A percentile compares a stretch with the other conserved stretches of the same genome.
phyloP scores from a whole-genome alignment of 2,888 invertebrate species.

The Synergus japonicus region DNA sequence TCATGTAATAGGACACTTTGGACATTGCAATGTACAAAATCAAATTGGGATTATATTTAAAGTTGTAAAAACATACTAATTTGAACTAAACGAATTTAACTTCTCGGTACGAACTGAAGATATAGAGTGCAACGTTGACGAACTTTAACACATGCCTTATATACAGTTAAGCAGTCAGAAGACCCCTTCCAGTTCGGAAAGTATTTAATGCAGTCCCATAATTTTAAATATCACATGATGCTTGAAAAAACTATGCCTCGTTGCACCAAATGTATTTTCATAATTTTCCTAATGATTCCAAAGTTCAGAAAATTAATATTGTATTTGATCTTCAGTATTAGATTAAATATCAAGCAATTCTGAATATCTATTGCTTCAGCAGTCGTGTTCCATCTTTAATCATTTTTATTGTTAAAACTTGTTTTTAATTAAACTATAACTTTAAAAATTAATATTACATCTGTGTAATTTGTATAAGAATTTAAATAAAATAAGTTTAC shows the following conservation, averaged over 20 bases:
- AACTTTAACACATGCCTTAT: constrained; percentile 60
- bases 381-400: not conserved
- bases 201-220: not conserved
- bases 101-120: constrained; percentile 45
- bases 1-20: not conserved
- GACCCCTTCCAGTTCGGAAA: constrained; percentile 51
- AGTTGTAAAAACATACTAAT: not conserved
- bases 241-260: not conserved
- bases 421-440: not conserved
- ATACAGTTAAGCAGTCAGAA: constrained; percentile 52
- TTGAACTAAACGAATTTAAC: not conserved
- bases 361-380: not conserved
- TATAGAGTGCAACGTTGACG: constrained; percentile 60
- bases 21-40: not conserved
- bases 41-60: not conserved
- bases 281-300: not conserved
- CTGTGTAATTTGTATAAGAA: not conserved
- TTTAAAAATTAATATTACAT: not conserved
- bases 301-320: no score
- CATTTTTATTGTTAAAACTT: not conserved
- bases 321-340: no score
- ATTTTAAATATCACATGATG: not conserved
- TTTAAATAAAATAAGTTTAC: not conserved
- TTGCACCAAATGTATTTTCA: not conserved
- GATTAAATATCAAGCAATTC: not conserved